A percentile compares a stretch with the other conserved stretches of the same genome.
These are phyloP conservation scores for Cherax destructor DNA, from an alignment of 1,140 invertebrate genomes.

Conservation along the genomic window DNA sequence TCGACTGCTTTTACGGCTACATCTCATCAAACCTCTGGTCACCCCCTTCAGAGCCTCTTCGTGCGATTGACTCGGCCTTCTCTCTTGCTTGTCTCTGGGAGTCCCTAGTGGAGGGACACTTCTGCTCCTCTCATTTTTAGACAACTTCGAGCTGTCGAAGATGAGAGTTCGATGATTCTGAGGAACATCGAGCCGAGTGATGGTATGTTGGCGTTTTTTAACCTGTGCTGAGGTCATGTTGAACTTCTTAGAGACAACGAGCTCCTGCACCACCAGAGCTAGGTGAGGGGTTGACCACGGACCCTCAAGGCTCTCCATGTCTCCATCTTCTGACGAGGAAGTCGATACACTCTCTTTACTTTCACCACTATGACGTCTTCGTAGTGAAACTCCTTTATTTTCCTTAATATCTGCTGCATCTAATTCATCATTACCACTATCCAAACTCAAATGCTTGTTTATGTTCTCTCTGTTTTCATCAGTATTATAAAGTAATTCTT, in stretches of 20 bases:
- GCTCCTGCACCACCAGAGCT: conserved; percentile 58
- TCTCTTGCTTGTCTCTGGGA: neutral
- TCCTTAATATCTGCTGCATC: no score
- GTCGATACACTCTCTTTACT: neutral
- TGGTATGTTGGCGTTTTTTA: conserved; percentile 55
- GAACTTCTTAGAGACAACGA: conserved; percentile 58
- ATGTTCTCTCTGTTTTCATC: conserved; percentile 23
- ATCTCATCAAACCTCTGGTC: neutral
- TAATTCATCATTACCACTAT: neutral
- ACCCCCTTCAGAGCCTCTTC: neutral
- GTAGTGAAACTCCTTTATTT: conserved; percentile 2
- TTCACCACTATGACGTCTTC: neutral
- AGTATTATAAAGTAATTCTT: conserved; percentile 7
- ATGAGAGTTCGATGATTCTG: conserved; percentile 53
- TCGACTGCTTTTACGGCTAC: neutral
- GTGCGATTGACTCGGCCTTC: neutral
- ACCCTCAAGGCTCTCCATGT: conserved; percentile 40
- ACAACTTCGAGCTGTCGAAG: conserved; percentile 53
- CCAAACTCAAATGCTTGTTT: neutral
- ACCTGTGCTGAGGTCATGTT: conserved; percentile 57
- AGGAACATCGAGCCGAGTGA: conserved; percentile 32
- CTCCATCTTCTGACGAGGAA: conserved; percentile 28
- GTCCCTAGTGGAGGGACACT: neutral
- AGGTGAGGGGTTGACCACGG: conserved; percentile 56
- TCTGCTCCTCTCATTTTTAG: conserved; percentile 1